These are phyloP conservation scores for Paratrypauchen microcephalus DNA, from an alignment of 2,797 vertebrate genomes.

Conservation along the genomic window DNA sequence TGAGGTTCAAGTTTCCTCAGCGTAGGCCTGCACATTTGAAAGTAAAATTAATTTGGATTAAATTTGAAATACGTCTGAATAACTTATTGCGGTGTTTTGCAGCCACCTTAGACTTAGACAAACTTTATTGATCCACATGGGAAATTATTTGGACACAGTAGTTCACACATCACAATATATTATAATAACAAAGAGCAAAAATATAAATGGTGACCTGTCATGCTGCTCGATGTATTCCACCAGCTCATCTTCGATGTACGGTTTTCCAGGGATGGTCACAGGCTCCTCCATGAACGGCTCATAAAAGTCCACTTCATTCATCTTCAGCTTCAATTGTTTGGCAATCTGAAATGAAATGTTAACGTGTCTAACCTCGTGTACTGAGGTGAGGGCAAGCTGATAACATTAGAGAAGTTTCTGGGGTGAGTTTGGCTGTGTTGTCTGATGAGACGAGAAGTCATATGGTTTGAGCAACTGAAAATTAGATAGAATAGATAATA, in stretches of 20 bases:
- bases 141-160: too few species aligned
- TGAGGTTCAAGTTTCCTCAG: conserved; percentile 88
- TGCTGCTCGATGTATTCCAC: conserved; percentile 85
- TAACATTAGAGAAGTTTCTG: too few species aligned
- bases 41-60: neutral
- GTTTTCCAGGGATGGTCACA: conserved; percentile 85
- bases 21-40: conserved; percentile 79
- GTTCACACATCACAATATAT: too few species aligned
- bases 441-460: too few species aligned
- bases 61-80: neutral
- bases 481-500: too few species aligned
- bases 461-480: too few species aligned
- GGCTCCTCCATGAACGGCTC: conserved; percentile 90
- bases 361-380: too few species aligned
- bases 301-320: conserved; percentile 90
- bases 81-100: neutral
- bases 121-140: too few species aligned
- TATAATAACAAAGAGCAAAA: too few species aligned
- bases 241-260: conserved; percentile 86
- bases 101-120: neutral
- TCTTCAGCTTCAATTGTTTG: conserved; percentile 84
- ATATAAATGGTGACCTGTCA: conserved; percentile 74
- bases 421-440: too few species aligned
- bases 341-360: conserved; percentile 78
- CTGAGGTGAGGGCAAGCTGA: too few species aligned